Base-by-base conservation (phyloP, 2,888 invertebrate species). In the Trichogramma dendrolimi region DNA sequence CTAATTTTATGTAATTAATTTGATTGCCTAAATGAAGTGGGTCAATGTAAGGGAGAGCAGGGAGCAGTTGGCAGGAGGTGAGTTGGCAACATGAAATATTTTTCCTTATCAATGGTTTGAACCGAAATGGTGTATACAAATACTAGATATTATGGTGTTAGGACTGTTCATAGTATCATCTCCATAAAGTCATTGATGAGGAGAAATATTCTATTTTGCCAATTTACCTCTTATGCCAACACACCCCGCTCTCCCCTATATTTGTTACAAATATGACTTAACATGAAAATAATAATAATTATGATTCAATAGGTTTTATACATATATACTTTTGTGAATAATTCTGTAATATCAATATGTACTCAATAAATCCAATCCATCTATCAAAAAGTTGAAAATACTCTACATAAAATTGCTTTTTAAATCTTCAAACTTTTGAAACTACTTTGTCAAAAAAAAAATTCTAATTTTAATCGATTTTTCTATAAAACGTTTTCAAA, bases 231-330 rank as follows among this genome's bases (percentile, higher is more conserved):
- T 27, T 3, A 46, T 10, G 8, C n/a, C 46, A 46, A 46, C 8
- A 10, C 2, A 27, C 27, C 27, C 27, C 27, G 2, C 3, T 27
- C 3, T 27, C 2, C 27, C 27, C 27, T 27, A 27, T 46, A 10
- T 10, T 10, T 3, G n/a, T 46, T n/a, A 46, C 46, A 46, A 46
- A 71, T 43, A 58, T 70, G 60, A 66, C 63, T 62, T 52, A 44
- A 55, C 42, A 40, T 42, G 55, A 67, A 59, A 65, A 66, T 62
- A 66, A 60, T 60, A 65, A 67, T 63, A 63, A 50, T 65, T 55
- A 51, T 56, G 46, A 46, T 46, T 46, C 46, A 10, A n/a, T 10
- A n/a, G n/a, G n/a, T 46, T n/a, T 10, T n/a, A 46, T 46, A 10
- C 46, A 46, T 46, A 8, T 10, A 46, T 46, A 10, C 46, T 46